phyloP scores from a whole-genome alignment of 2,888 invertebrate species.

The Acanthococcus lagerstroemiae region DNA sequence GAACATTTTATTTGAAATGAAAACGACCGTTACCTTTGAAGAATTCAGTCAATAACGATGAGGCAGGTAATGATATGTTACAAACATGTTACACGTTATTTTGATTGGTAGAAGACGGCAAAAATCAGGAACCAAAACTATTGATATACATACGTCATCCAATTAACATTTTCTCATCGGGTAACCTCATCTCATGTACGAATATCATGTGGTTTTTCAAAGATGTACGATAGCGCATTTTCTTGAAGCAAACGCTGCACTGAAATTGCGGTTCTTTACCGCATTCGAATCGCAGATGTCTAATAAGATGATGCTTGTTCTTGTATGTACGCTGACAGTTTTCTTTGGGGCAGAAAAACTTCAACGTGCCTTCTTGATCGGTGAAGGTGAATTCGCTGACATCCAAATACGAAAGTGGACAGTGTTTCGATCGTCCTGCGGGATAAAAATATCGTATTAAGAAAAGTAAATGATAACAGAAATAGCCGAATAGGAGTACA shows the following conservation, averaged over 20 bases:
- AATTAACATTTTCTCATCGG: background rate
- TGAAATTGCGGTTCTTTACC: slow-evolving; percentile 31
- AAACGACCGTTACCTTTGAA: too few relatives aligned
- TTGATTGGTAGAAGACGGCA: too few relatives aligned
- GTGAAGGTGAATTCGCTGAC: slow-evolving; percentile 16
- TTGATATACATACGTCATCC: background rate
- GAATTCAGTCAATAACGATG: too few relatives aligned
- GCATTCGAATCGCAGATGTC: slow-evolving; percentile 27
- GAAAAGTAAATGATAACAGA: too few relatives aligned
- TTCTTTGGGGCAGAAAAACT: slow-evolving; percentile 23
- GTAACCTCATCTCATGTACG: slow-evolving; percentile 17
- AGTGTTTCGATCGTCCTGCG: background rate
- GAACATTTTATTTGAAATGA: too few relatives aligned
- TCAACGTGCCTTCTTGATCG: slow-evolving; percentile 1
- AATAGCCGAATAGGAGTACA: too few relatives aligned
- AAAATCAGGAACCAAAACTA: too few relatives aligned
- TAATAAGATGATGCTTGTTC: slow-evolving; percentile 15
- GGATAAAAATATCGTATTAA: too few relatives aligned
- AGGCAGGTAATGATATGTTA: too few relatives aligned
- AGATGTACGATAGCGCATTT: slow-evolving; percentile 19
- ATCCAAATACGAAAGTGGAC: background rate
- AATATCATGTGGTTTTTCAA: slow-evolving; percentile 30
- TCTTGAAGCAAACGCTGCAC: slow-evolving; percentile 28
- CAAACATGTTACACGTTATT: too few relatives aligned
- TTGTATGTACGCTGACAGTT: slow-evolving; percentile 29